Conservation (phyloP, 2,888 invertebrate genomes). For the Drosophila quinaria region DNA sequence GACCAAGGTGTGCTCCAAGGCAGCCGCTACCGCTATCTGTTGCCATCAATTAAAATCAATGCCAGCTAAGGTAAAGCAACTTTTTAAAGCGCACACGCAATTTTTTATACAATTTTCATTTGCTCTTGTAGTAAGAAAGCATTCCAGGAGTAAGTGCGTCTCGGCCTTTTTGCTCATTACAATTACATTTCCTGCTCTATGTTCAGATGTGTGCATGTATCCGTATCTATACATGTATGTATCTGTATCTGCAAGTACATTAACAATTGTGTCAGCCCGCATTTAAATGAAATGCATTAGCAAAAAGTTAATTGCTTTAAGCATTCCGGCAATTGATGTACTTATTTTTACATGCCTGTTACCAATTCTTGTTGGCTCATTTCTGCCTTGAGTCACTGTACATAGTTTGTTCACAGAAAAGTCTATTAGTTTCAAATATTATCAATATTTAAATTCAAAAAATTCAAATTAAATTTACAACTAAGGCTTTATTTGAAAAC, state of each 20-base stretch:
- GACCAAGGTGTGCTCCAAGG: constrained; percentile 8
- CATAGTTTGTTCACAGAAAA: no score
- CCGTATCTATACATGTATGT: not conserved
- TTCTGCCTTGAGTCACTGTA: no score
- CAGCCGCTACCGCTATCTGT: constrained; percentile 42
- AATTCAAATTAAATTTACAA: no score
- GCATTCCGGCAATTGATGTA: not conserved
- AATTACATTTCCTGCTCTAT: constrained; percentile 53
- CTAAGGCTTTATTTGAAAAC: no score
- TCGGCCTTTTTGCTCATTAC: constrained; percentile 57
- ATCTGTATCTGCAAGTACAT: not conserved
- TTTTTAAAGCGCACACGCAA: constrained; percentile 26
- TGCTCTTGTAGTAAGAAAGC: constrained; percentile 33
- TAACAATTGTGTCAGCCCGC: constrained; percentile 26
- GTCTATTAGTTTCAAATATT: no score
- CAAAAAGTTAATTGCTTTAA: constrained; percentile 51
- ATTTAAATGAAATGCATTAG: constrained; percentile 30
- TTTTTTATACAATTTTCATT: constrained; percentile 41
- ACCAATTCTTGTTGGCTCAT: no score
- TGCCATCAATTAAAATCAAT: constrained; percentile 74
- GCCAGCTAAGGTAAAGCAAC: constrained; percentile 45
- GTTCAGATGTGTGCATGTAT: not conserved
- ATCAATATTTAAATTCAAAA: no score
- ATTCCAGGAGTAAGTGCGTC: constrained; percentile 57
- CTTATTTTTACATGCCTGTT: not conserved